Evolutionary conservation across 2,113 vertebrate genomes (phyloP).

Genomic region (Scomber scombrus): DNA sequence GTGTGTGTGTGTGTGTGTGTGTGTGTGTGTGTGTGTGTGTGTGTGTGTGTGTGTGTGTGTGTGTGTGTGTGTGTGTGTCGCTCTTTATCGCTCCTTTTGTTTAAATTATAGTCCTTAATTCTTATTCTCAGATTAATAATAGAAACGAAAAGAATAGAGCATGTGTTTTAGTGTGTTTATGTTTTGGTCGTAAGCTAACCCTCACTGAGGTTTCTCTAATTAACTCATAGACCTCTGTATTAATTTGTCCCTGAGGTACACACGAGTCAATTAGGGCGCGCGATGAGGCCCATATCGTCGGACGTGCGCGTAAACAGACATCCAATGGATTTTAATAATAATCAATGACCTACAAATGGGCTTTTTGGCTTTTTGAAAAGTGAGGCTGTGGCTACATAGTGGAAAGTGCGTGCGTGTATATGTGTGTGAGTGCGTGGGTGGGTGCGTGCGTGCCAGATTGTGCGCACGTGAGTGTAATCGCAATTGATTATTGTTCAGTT

Average conservation of each 20-base stretch:
- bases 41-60: constrained; percentile 14
- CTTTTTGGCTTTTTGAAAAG: constrained; percentile 60
- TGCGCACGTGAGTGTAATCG: constrained; percentile 40
- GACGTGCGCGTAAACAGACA: constrained; percentile 55
- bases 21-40: too few species aligned
- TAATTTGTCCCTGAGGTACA: constrained; percentile 91
- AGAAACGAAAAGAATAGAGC: not conserved
- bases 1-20: constrained; percentile 43
- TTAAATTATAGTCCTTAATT: not conserved
- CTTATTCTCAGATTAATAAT: not conserved
- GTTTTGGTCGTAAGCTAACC: constrained; percentile 44
- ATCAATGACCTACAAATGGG: constrained; percentile 56
- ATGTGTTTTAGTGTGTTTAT: constrained; percentile 46
- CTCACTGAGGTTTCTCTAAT: constrained; percentile 87
- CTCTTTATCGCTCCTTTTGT: not conserved
- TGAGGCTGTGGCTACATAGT: constrained; percentile 27
- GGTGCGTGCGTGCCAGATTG: not conserved
- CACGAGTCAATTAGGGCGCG: constrained; percentile 86
- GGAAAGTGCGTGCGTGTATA: constrained; percentile 44
- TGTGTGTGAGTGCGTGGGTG: not conserved
- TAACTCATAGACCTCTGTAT: constrained; percentile 91
- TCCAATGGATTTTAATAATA: constrained; percentile 47
- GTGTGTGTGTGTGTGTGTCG: too few species aligned
- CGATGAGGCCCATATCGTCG: constrained; percentile 83
- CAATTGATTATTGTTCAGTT: constrained; percentile 75